phyloP scores from a whole-genome alignment of 1,140 invertebrate species.

The Diabrotica undecimpunctata region DNA sequence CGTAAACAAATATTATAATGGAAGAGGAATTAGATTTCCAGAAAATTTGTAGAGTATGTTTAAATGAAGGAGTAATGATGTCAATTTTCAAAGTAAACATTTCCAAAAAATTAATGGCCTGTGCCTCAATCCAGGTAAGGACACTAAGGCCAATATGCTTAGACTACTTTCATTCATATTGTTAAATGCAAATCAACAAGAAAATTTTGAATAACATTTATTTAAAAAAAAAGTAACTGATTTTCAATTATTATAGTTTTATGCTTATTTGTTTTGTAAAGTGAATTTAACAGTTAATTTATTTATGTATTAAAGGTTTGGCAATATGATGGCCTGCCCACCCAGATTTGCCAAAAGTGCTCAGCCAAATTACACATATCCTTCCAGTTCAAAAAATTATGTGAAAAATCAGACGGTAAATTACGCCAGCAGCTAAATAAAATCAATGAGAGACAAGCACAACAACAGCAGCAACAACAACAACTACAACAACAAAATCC shows the following conservation, averaged over 20 bases:
- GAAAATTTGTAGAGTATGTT: conserved; percentile 47
- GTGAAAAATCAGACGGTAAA: conserved; percentile 47
- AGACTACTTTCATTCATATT: too few species aligned
- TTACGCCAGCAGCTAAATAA: conserved; percentile 39
- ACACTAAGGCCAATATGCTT: background rate
- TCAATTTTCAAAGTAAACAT: conserved; percentile 49
- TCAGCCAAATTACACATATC: conserved; percentile 48
- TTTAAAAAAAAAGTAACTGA: background rate
- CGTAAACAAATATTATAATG: background rate
- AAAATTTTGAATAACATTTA: too few species aligned
- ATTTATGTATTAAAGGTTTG: conserved; percentile 43
- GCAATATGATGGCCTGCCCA: conserved; percentile 48
- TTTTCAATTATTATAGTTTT: background rate
- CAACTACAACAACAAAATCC: conserved; percentile 21
- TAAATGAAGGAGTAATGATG: conserved; percentile 45
- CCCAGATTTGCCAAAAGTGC: conserved; percentile 49
- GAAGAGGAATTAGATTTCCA: conserved; percentile 40
- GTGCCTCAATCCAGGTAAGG: conserved; percentile 47
- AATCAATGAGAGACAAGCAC: conserved; percentile 22
- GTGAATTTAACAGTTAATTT: background rate
- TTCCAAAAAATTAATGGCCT: conserved; percentile 48
- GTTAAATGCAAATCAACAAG: too few species aligned
- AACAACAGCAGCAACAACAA: conserved; percentile 25
- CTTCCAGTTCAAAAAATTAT: conserved; percentile 49
- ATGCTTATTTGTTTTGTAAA: background rate